These are phyloP conservation scores for Elephantulus edwardii DNA, from an alignment of 2,113 vertebrate genomes.

Conservation along the genomic window DNA sequence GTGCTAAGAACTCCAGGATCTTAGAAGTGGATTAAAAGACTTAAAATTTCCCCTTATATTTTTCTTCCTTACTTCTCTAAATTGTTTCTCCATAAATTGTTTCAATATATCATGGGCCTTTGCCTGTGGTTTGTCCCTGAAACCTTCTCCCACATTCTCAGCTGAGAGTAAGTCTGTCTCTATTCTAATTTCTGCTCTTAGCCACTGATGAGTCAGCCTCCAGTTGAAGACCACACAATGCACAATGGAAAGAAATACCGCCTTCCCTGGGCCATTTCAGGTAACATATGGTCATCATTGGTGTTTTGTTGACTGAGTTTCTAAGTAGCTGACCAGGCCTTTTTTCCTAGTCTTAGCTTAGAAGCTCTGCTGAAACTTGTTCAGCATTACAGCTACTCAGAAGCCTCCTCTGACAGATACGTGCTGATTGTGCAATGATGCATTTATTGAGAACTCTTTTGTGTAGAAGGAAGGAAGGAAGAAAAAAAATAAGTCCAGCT, in stretches of 20 bases:
- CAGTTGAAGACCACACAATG: not conserved
- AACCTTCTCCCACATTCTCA: not conserved
- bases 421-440: too few species aligned
- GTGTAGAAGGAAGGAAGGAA: not conserved
- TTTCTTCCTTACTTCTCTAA: not conserved
- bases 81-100: not conserved
- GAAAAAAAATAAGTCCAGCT: too few species aligned
- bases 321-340: not conserved
- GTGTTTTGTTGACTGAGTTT: not conserved
- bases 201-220: not conserved
- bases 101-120: not conserved
- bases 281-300: not conserved
- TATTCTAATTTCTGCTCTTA: too few species aligned
- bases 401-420: too few species aligned
- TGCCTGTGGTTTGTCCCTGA: not conserved
- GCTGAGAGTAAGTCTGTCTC: not conserved
- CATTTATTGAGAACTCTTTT: too few species aligned
- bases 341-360: not conserved
- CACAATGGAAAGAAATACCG: not conserved
- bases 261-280: not conserved
- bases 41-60: not conserved
- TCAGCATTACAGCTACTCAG: not conserved
- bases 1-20: too few species aligned
- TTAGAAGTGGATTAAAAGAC: not conserved
- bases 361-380: not conserved